Conservation (phyloP, 2,797 vertebrate genomes). For the Morelia viridis region DNA sequence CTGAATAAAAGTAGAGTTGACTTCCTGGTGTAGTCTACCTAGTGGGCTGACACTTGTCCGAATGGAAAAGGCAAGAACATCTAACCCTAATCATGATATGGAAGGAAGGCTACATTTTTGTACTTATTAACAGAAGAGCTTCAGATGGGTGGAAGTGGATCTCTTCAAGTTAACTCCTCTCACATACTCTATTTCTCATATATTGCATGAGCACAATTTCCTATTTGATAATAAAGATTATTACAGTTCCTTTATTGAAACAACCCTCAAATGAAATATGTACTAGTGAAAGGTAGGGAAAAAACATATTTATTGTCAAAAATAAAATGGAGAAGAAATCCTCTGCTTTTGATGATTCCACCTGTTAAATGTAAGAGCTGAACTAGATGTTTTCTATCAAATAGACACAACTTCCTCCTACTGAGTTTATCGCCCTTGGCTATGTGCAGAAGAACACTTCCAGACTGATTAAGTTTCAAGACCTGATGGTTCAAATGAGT, state of each 20-base stretch:
- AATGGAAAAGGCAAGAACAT: conserved; percentile 9
- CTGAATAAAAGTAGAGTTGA: background rate
- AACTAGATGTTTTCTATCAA: background rate
- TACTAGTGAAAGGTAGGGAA: background rate
- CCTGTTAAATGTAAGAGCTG: background rate
- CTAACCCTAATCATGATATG: background rate
- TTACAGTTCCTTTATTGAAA: background rate
- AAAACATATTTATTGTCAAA: background rate
- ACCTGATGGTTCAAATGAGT: background rate
- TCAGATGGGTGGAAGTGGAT: background rate
- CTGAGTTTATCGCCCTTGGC: background rate
- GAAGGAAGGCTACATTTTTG: background rate
- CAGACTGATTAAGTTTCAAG: background rate
- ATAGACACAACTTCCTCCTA: background rate
- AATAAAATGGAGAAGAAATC: background rate
- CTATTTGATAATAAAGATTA: background rate
- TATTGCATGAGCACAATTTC: background rate
- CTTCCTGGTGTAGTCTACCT: background rate
- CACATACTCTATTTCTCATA: background rate
- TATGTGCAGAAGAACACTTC: background rate
- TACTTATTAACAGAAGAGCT: background rate
- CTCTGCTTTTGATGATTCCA: background rate
- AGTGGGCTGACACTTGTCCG: background rate
- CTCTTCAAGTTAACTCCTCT: background rate
- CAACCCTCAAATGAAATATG: background rate